phyloP scores from a whole-genome alignment of 2,113 vertebrate genomes.

The Mola mola region DNA sequence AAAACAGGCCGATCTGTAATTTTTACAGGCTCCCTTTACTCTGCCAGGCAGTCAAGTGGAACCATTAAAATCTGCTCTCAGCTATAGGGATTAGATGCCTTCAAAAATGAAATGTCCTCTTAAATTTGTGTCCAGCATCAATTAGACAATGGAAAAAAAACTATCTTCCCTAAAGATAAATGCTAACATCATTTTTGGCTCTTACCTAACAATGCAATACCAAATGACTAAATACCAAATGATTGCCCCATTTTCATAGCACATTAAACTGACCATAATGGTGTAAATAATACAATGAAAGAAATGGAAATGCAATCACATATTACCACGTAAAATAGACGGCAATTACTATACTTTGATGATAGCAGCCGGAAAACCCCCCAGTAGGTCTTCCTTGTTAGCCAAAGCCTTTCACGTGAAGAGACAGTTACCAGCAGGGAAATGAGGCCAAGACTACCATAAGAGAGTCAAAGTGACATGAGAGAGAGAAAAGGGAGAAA shows the following conservation, averaged over 20 bases:
- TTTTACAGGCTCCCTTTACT: slow-evolving; percentile 60
- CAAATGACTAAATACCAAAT: slow-evolving; percentile 15
- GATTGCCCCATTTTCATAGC: slow-evolving; percentile 5
- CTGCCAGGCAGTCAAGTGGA: slow-evolving; percentile 61
- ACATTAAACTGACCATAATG: slow-evolving; percentile 14
- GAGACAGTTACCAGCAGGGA: slow-evolving; percentile 63
- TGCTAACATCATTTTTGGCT: slow-evolving; percentile 31
- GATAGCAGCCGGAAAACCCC: slow-evolving; percentile 24
- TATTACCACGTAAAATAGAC: neutral
- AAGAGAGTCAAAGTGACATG: slow-evolving; percentile 54
- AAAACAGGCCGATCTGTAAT: slow-evolving; percentile 54
- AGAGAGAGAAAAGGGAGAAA: slow-evolving; percentile 9
- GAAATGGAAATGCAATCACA: slow-evolving; percentile 10
- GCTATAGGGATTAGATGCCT: slow-evolving; percentile 63
- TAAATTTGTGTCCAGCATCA: slow-evolving; percentile 51
- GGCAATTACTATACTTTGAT: neutral
- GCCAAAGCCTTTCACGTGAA: slow-evolving; percentile 41
- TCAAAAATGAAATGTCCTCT: slow-evolving; percentile 58
- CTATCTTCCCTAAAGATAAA: slow-evolving; percentile 33
- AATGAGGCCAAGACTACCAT: slow-evolving; percentile 39
- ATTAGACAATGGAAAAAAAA: slow-evolving; percentile 5
- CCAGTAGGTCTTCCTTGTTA: slow-evolving; percentile 9
- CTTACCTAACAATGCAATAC: slow-evolving; percentile 35
- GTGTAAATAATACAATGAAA: neutral
- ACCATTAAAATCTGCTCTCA: slow-evolving; percentile 74